Conservation (phyloP, 2,113 vertebrate genomes). For the Xerus inauris region DNA sequence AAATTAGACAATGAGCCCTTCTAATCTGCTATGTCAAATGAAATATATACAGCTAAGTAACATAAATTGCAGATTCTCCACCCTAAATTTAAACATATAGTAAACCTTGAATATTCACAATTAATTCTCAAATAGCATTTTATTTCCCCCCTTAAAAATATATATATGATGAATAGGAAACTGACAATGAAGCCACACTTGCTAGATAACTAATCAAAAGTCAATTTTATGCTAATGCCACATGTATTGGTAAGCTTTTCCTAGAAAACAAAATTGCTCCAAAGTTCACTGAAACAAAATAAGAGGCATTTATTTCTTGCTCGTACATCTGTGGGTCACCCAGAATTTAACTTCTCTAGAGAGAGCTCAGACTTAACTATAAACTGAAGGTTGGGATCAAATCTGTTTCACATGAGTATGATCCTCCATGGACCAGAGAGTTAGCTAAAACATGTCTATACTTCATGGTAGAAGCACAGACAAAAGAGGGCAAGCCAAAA, state of each 20-base stretch:
- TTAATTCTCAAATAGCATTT: conserved; percentile 54
- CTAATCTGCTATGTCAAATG: background rate
- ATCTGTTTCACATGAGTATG: background rate
- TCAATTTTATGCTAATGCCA: conserved; percentile 49
- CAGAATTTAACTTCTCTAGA: background rate
- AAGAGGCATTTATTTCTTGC: conserved; percentile 6
- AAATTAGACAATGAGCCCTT: background rate
- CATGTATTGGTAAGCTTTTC: conserved; percentile 3
- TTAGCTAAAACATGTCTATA: background rate
- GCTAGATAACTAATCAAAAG: conserved; percentile 19
- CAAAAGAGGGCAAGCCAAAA: background rate
- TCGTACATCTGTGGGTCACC: background rate
- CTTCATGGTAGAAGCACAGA: background rate
- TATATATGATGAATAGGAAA: conserved; percentile 20
- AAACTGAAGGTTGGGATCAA: conserved; percentile 15
- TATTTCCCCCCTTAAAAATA: background rate
- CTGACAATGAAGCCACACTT: conserved; percentile 9
- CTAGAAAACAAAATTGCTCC: background rate
- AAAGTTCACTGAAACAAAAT: background rate
- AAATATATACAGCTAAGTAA: conserved; percentile 3
- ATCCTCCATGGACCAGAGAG: background rate
- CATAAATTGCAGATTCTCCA: background rate
- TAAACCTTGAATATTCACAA: conserved; percentile 9
- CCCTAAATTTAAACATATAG: conserved; percentile 13
- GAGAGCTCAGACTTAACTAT: conserved; percentile 21